Conservation (phyloP, 1,140 invertebrate genomes). For the Orchestia grillus region DNA sequence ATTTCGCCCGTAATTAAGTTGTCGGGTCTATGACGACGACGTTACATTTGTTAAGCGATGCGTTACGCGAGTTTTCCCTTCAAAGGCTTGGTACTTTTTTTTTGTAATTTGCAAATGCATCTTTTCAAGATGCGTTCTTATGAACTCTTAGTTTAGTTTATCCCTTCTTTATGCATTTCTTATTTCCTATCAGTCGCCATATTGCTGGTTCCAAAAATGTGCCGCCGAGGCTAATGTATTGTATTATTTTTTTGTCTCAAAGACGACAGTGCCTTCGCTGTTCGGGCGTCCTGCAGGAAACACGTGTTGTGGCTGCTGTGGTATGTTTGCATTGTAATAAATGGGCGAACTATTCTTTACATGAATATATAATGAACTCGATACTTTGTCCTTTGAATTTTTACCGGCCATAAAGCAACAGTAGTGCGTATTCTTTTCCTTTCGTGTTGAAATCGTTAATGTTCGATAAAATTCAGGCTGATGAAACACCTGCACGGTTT, state of each 20-base stretch:
- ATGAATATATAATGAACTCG: not conserved
- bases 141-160: not conserved
- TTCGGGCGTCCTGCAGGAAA: not conserved
- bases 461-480: not conserved
- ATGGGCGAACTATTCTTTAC: not conserved
- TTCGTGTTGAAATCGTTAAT: not conserved
- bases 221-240: not conserved
- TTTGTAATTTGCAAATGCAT: not conserved
- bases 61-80: not conserved
- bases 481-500: not conserved
- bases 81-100: not conserved
- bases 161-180: not conserved
- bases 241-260: not conserved
- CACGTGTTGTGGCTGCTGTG: not conserved
- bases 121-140: not conserved
- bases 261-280: not conserved
- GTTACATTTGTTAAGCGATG: not conserved
- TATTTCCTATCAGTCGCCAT: not conserved
- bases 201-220: not conserved
- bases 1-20: not conserved
- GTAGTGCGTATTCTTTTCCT: not conserved
- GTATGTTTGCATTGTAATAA: not conserved
- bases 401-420: not conserved
- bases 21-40: not conserved
- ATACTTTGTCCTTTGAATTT: not conserved